Base-by-base conservation (phyloP, 2,797 vertebrate species). In the Margarornis squamiger region DNA sequence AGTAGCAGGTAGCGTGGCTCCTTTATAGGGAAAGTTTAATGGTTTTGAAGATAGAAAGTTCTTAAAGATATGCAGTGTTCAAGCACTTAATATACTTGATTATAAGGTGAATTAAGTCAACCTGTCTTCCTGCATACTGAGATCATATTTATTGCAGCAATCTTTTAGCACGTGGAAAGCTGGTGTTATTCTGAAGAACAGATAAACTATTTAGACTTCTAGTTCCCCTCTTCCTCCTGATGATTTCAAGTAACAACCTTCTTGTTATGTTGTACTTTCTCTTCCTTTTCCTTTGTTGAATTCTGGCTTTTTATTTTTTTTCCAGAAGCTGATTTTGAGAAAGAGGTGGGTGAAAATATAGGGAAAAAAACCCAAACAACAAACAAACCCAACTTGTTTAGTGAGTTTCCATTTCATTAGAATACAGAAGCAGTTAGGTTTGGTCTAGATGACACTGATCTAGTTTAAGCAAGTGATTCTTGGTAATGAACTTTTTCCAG, bases 31-130 rank as follows among this genome's bases (percentile, higher is more conserved):
- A 36, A 66, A 67, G 14, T 68, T 54, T 65, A 63, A 58, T 77
- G 72, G 58, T 79, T 95, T 85, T 93, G 73, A 95, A 84, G 59
- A 2, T 9, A 45, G 45, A 61, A 84, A 81, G 34, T 55, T 84
- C 51, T 76, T 71, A 68, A 34, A 93, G 79, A 30, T 78, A 7
- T 39, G 58, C 23, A 55, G 18, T 45, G 19, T 78, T 93, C 32
- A 89, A 80, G 39, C 46, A 77, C 36, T 78, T 85, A 67, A 74
- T 51, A 10, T 62, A 21, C 48, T 67, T 67, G 62, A 91, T 59
- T 81, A 78, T 59, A 17, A 63, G 62, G 39, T 61, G 67, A 88
- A 85, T 67, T 80, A 43, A 84, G 19, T 57, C 23, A 39, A 6
- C 19, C 36, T 74, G 36, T 46, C 27, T 51, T 72, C 55, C 30